These are phyloP conservation scores for Diadema setosum DNA, from an alignment of 35 echinoderm and acorn worm species.

Conservation along the genomic window DNA sequence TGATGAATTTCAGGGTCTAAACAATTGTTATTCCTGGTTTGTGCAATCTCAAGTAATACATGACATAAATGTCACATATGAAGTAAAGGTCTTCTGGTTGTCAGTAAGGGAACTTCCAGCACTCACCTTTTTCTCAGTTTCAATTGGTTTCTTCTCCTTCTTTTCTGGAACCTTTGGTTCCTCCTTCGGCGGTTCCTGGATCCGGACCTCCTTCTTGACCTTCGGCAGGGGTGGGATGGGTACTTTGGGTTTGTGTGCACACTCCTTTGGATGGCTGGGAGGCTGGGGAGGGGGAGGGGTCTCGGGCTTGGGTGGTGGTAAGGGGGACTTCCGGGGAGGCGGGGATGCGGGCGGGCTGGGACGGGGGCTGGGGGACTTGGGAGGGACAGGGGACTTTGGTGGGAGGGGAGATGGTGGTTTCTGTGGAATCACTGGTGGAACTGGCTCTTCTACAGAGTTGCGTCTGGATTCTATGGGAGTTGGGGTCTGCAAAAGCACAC, in stretches of 20 bases:
- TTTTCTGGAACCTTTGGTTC: neutral
- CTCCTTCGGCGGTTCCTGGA: conserved; percentile 54
- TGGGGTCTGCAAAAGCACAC: neutral
- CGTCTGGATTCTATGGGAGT: conserved; percentile 23
- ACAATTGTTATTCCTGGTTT: too few relatives aligned
- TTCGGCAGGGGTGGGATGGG: conserved; percentile 31
- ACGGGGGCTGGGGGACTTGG: neutral
- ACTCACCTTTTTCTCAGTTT: neutral
- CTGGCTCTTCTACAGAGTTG: neutral
- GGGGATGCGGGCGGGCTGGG: conserved; percentile 9
- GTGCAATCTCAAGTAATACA: too few relatives aligned
- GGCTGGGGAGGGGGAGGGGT: conserved; percentile 23
- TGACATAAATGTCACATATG: too few relatives aligned
- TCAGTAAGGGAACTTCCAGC: too few relatives aligned
- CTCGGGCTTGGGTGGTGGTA: neutral
- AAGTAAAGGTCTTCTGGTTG: too few relatives aligned
- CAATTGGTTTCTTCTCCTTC: conserved; percentile 11
- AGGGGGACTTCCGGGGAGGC: neutral
- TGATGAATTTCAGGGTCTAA: too few relatives aligned
- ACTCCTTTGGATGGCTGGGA: conserved; percentile 6
- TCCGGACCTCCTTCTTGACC: conserved; percentile 75
- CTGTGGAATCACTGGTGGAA: neutral
- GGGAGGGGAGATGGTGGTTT: neutral
- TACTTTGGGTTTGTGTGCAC: neutral
- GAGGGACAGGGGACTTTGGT: neutral